Evolutionary conservation across 2,113 vertebrate species (phyloP).

Genomic region (Mus pahari): DNA sequence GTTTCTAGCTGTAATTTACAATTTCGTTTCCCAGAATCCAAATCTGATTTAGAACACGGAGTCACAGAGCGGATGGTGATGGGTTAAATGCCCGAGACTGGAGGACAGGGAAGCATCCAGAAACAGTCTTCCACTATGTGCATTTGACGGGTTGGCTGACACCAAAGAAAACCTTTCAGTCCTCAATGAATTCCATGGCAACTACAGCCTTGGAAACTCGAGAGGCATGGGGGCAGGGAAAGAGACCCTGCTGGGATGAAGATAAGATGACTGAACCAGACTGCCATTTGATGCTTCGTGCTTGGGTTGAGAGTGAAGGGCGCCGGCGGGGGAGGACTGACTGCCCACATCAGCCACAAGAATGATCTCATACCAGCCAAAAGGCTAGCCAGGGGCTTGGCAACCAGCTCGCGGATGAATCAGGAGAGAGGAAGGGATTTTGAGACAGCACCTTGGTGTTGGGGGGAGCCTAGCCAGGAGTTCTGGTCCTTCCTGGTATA

Average conservation of each 20-base stretch:
- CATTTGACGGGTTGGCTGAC: slow-evolving; percentile 32
- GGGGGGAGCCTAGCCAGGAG: slow-evolving; percentile 8
- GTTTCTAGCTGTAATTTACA: background rate
- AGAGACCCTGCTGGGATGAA: slow-evolving; percentile 26
- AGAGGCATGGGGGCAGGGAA: background rate
- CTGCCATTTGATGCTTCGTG: slow-evolving; percentile 75
- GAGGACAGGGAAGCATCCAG: background rate
- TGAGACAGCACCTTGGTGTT: slow-evolving; percentile 31
- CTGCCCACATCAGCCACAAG: background rate
- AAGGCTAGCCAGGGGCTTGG: slow-evolving; percentile 77
- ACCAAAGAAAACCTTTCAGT: slow-evolving; percentile 23
- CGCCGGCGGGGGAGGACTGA: slow-evolving; percentile 33
- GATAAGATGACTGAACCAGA: slow-evolving; percentile 66
- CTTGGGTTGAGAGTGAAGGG: slow-evolving; percentile 66
- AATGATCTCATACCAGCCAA: slow-evolving; percentile 77
- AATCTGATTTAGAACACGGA: background rate
- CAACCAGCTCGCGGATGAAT: slow-evolving; percentile 64
- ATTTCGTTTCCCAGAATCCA: background rate
- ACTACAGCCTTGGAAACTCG: slow-evolving; percentile 43
- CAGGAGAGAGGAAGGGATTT: background rate
- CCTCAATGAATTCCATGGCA: slow-evolving; percentile 49
- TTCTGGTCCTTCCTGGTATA: slow-evolving; percentile 56
- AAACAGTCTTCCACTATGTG: background rate
- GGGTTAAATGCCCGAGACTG: slow-evolving; percentile 14
- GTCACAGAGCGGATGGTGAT: background rate